Percentiles rank a stretch among this genome's conserved stretches.
These are phyloP conservation scores for Buathra laborator DNA, from an alignment of 2,888 invertebrate species.

Conservation along the genomic window DNA sequence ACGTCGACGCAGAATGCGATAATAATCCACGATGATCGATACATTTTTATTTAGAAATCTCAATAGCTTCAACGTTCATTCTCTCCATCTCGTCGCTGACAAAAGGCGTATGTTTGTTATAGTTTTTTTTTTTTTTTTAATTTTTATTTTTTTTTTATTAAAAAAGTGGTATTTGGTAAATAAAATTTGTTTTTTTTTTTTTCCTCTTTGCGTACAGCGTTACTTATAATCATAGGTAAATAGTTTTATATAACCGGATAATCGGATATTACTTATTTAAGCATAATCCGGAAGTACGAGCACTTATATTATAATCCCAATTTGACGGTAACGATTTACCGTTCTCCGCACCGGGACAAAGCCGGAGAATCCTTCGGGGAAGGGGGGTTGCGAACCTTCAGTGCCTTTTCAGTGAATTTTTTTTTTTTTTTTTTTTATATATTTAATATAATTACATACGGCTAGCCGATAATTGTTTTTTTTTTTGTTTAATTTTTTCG, in stretches of 20 bases:
- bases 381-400: conserved; percentile 26
- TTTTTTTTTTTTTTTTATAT: conserved; percentile 30
- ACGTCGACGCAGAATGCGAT: conserved; percentile 35
- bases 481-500: neutral
- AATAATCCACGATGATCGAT: neutral
- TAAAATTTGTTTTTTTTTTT: conserved; percentile 75
- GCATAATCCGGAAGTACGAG: conserved; percentile 64
- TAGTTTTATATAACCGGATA: conserved; percentile 70
- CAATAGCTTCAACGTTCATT: neutral
- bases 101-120: conserved; percentile 65
- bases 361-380: neutral
- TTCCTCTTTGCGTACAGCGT: conserved; percentile 75
- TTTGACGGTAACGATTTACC: conserved; percentile 32
- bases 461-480: conserved; percentile 55
- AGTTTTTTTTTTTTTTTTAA: conserved; percentile 30
- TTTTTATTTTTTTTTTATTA: conserved; percentile 73
- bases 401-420: conserved; percentile 26
- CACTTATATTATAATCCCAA: conserved; percentile 37
- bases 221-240: conserved; percentile 72
- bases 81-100: conserved; percentile 61
- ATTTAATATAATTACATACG: conserved; percentile 59
- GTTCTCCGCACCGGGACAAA: conserved; percentile 4
- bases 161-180: conserved; percentile 79
- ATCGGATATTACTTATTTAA: conserved; percentile 70
- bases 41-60: neutral